Conservation (phyloP, 92 coral and sea anemone species). For the Pocillopora meandrina region DNA sequence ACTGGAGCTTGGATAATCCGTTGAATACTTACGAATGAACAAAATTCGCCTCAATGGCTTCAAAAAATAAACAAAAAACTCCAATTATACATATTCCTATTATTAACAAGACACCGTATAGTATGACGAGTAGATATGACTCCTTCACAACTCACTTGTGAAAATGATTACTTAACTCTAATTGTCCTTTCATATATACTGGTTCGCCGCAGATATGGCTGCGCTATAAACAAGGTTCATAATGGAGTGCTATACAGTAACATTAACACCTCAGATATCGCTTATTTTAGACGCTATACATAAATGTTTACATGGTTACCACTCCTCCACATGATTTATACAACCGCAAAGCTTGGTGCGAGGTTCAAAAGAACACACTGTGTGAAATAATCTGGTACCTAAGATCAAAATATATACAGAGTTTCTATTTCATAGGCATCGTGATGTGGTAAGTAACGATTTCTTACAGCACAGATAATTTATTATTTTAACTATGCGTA, state of each 20-base stretch:
- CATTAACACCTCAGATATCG: background rate
- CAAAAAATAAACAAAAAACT: background rate
- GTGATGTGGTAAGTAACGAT: background rate
- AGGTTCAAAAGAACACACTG: background rate
- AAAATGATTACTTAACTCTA: background rate
- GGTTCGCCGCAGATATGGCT: background rate
- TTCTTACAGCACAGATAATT: background rate
- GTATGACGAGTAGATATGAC: background rate
- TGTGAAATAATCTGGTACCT: background rate
- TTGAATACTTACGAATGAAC: conserved; percentile 8
- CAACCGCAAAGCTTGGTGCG: background rate
- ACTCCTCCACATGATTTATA: background rate
- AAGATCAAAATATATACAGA: conserved; percentile 1
- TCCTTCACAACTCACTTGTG: background rate
- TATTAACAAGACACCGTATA: background rate
- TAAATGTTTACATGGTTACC: background rate
- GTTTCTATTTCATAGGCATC: background rate
- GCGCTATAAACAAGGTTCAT: background rate
- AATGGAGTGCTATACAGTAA: background rate
- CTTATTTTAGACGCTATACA: background rate
- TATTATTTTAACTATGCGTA: background rate
- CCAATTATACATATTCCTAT: background rate
- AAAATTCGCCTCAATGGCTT: background rate
- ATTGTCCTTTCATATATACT: background rate
- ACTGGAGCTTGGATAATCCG: background rate